Evolutionary conservation across 2,797 vertebrate genomes (phyloP).

Genomic region (Nyctalus aviator): DNA sequence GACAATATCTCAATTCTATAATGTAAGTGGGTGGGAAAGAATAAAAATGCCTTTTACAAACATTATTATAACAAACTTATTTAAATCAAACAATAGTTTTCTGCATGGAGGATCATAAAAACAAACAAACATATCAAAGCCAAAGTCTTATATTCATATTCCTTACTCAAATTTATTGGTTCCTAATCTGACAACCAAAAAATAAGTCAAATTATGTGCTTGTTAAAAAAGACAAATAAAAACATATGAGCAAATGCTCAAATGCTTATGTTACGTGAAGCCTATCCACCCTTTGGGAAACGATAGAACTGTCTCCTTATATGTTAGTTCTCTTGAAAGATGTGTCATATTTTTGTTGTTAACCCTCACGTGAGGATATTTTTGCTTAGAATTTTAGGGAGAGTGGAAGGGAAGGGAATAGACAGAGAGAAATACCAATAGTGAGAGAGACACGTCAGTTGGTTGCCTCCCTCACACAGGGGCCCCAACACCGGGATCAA

Average conservation of each 20-base stretch:
- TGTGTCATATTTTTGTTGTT: no score
- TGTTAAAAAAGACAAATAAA: background rate
- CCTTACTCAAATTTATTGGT: background rate
- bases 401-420: no score
- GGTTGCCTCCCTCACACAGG: no score
- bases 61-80: background rate
- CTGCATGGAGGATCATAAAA: slow-evolving; percentile 41
- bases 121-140: background rate
- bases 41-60: slow-evolving; percentile 47
- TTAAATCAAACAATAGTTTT: slow-evolving; percentile 46
- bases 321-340: background rate
- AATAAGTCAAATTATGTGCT: slow-evolving; percentile 15
- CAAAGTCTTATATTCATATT: slow-evolving; percentile 5
- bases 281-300: background rate
- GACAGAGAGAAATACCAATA: no score
- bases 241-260: background rate
- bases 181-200: slow-evolving; percentile 29
- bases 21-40: background rate
- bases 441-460: no score
- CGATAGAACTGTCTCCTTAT: background rate
- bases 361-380: no score
- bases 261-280: slow-evolving; percentile 6
- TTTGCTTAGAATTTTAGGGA: no score
- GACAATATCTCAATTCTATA: slow-evolving; percentile 60
- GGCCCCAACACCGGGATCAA: no score